Evolutionary conservation across 2,888 invertebrate genomes (phyloP), one percentile per base, ranked within the genome.

Genomic region (Cantharis lateralis): DNA sequence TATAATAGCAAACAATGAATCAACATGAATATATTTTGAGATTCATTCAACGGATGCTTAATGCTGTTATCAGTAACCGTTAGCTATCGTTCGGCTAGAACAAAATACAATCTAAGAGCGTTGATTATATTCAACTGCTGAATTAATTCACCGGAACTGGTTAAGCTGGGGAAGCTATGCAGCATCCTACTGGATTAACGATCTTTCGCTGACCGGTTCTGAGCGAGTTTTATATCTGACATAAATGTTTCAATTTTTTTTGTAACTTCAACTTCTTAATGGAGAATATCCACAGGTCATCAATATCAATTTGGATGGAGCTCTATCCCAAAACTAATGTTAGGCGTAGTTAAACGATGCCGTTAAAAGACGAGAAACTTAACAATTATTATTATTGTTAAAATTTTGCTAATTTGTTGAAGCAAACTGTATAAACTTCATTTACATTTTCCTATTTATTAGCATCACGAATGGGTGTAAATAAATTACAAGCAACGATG

Each of bases 101-200:
- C 62, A 74, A 20, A 68, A 62, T 18, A 70, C 48, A 74, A 74
- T 74, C 74, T 62, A 48, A 26, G 70, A 74, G 20, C 61, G 70
- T 63, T 20, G 71, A 68, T 71, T 75, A 75, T 68, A 66, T 84
- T 84, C 84, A 81, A 82, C 83, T 82, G 82, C 79, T 80, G 81
- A 83, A 85, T 84, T 85, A 85, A 85, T 85, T 84, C 83, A 84
- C 84, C 82, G 85, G 85, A 84, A 84, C 84, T 84, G 84, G 84
- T 84, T 83, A 72, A 64, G 66, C 18, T 83, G 81, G 81, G 16
- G 24, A 66, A n/a, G 64, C 64, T 81, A 80, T 82, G 82, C 83
- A 81, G 82, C 82, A 82, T 81, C 77, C 78, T 76, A 63, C 62
- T 71, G 79, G 75, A 75, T 80, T 69, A 70, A 70, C 70, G 72